These are phyloP conservation scores for Dermatophagoides farinae DNA, from an alignment of 1,140 invertebrate genomes.

Conservation along the genomic window DNA sequence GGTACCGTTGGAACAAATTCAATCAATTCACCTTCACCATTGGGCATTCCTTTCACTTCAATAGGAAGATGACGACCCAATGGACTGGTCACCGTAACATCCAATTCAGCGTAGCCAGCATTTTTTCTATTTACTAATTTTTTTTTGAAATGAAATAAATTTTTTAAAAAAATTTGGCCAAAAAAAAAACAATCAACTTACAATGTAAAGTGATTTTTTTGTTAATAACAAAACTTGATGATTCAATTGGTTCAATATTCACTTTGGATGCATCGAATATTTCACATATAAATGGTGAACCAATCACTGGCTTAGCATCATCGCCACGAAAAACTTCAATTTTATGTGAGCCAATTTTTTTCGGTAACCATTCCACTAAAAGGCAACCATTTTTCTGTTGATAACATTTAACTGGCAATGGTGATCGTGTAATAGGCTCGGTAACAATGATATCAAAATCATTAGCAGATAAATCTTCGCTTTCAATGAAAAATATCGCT, in stretches of 20 bases:
- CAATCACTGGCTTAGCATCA: constrained; percentile 62
- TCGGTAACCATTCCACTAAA: constrained; percentile 73
- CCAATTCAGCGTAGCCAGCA: constrained; percentile 69
- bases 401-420: constrained; percentile 77
- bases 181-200: constrained; percentile 26
- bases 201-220: constrained; percentile 62
- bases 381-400: constrained; percentile 83
- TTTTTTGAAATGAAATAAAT: constrained; percentile 18
- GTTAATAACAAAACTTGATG: constrained; percentile 55
- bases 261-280: constrained; percentile 69
- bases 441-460: constrained; percentile 38
- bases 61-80: constrained; percentile 64
- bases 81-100: constrained; percentile 67
- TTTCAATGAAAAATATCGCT: constrained; percentile 70
- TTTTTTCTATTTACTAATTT: constrained; percentile 61
- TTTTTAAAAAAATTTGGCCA: not conserved
- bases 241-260: constrained; percentile 39
- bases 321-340: constrained; percentile 77
- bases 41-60: constrained; percentile 47
- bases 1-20: constrained; percentile 66
- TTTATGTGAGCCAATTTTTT: constrained; percentile 42
- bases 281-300: constrained; percentile 86
- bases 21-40: constrained; percentile 46
- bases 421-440: constrained; percentile 49
- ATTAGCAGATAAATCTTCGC: constrained; percentile 49